Evolutionary conservation across 2,113 vertebrate species (phyloP), one percentile per base, ranked within the genome.

Genomic region (Meriones unguiculatus): DNA sequence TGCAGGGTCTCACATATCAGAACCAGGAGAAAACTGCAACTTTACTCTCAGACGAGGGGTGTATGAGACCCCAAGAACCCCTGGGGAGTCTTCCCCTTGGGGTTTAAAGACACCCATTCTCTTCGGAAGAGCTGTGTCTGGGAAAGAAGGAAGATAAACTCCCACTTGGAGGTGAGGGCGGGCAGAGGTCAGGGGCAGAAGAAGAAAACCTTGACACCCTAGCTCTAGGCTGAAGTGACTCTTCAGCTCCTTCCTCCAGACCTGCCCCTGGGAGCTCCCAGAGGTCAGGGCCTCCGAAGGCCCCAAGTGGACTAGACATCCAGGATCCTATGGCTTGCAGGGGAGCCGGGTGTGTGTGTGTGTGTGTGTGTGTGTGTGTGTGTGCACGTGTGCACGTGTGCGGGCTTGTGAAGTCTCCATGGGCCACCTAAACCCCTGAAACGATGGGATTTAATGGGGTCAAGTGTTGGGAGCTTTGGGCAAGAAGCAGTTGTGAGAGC

Each of bases 401-500:
- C 41, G 41, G 41, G 4, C 41, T 77, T 90, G 20, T 1, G 22
- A 73, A 93, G 69, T 30, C 84, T 41, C 69, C 9, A 2, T 35
- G 92, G 92, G 78, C 92, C 94, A 91, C 94, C 97, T 50, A 87
- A 38, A 90, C 94, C 85, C 85, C 82, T 54, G 70, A 76, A 93
- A 97, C 81, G 81, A 97, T 82, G 84, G 76, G n/a, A 95, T 88
- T 92, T 92, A 96, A 97, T 76, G 86, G 91, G 91, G 91, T 96
- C 96, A 96, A 97, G 93, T 90, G 91, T 76, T 78, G 73, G 90
- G 84, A 82, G 92, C 90, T 75, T 72, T 69, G 90, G 18, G 75
- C 90, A 93, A 96, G 88, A 95, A 97, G 94, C 59, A 82, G 46
- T 95, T 91, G 41, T 59, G 64, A 95, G 76, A 57, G 75, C 72